Evolutionary conservation across 1,140 invertebrate species (phyloP).

Genomic region (Danaus melanippus): DNA sequence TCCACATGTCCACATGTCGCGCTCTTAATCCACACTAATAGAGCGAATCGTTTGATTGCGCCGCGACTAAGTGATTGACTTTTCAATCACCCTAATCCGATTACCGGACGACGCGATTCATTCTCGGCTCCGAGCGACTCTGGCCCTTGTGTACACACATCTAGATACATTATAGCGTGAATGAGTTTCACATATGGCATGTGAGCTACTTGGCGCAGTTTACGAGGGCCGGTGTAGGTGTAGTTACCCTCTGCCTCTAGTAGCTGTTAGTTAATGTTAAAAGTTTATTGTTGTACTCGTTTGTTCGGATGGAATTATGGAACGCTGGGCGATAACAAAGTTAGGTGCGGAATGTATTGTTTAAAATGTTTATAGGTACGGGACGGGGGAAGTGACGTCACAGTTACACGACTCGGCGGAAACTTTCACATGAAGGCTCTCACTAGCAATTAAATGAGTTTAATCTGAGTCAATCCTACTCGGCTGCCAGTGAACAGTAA

Average conservation of each 20-base stretch:
- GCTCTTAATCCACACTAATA: conserved; percentile 32
- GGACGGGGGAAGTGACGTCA: no score
- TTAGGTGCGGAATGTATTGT: no score
- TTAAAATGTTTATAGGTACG: no score
- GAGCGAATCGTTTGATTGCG: conserved; percentile 53
- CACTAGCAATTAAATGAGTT: no score
- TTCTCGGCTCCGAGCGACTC: conserved; percentile 12
- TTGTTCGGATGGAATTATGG: no score
- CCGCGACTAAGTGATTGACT: conserved; percentile 67
- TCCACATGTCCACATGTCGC: no score
- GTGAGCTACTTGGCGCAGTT: conserved; percentile 7
- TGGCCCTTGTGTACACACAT: conserved; percentile 13
- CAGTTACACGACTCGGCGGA: no score
- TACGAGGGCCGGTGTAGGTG: conserved; percentile 28
- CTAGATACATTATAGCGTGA: conserved; percentile 15
- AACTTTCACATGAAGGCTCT: no score
- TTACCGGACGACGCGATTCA: conserved; percentile 39
- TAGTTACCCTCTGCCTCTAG: conserved; percentile 33
- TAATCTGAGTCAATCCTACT: no score
- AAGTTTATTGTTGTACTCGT: conserved; percentile 13
- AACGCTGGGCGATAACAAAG: no score
- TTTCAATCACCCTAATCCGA: conserved; percentile 68
- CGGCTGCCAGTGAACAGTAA: no score
- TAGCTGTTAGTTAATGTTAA: conserved; percentile 27
- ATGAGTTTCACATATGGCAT: conserved; percentile 21